These are phyloP conservation scores for Limosa lapponica DNA, from an alignment of 2,797 vertebrate species.

Conservation along the genomic window DNA sequence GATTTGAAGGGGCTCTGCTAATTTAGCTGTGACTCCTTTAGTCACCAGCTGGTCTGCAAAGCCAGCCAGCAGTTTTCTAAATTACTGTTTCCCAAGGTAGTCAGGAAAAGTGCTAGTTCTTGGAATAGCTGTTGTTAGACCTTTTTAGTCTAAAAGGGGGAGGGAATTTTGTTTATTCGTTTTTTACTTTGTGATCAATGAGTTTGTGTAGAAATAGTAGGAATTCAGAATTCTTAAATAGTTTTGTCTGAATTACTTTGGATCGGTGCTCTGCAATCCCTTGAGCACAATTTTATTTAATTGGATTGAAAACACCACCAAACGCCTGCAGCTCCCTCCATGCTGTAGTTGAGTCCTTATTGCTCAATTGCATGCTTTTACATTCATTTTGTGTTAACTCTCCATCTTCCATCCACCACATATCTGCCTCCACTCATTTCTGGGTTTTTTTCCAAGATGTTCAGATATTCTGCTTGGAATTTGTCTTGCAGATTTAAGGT, in stretches of 20 bases:
- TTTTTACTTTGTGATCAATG: not conserved
- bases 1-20: not conserved
- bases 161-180: not conserved
- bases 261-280: not conserved
- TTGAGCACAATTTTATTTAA: not conserved
- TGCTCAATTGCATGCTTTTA: not conserved
- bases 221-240: not conserved
- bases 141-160: not conserved
- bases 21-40: not conserved
- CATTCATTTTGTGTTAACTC: not conserved
- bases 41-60: not conserved
- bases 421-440: not conserved
- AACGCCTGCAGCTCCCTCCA: not conserved
- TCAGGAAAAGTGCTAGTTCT: not conserved
- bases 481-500: not conserved
- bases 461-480: not conserved
- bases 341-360: not conserved
- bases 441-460: not conserved
- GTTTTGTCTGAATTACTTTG: not conserved
- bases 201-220: not conserved
- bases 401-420: not conserved
- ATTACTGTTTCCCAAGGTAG: not conserved
- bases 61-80: not conserved
- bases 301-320: not conserved
- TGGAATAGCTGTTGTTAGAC: not conserved